Conservation (phyloP, 2,797 vertebrate species). For the Chloroceryle inda region DNA sequence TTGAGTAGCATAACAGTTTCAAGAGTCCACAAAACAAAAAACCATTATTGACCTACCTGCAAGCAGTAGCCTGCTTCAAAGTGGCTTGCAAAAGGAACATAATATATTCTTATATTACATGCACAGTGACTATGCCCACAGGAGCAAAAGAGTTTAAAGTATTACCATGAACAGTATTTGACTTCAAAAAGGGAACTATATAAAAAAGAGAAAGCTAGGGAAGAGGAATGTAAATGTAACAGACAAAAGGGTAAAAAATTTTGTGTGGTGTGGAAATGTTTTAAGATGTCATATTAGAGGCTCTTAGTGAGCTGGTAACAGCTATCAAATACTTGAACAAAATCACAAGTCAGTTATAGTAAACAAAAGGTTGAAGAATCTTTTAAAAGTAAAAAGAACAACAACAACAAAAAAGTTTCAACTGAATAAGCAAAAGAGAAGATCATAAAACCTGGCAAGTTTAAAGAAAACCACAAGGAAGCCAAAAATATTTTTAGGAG, state of each 20-base stretch:
- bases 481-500: constrained; percentile 29
- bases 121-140: neutral
- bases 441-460: neutral
- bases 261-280: neutral
- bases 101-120: neutral
- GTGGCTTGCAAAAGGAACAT: neutral
- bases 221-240: neutral
- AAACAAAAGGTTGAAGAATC: neutral
- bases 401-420: neutral
- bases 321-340: neutral
- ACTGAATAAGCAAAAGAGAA: neutral
- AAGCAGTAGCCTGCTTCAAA: neutral
- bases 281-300: neutral
- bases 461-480: constrained; percentile 20
- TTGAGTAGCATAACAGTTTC: neutral
- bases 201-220: neutral
- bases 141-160: neutral
- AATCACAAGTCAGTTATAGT: neutral
- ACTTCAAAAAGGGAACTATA: neutral
- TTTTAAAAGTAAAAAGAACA: neutral
- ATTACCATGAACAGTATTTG: neutral
- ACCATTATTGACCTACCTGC: neutral
- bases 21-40: neutral
- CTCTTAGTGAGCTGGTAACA: neutral
- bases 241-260: neutral